Percentiles rank a stretch among this genome's conserved stretches.
phyloP scores from a whole-genome alignment of 53 echinoderm and acorn worm species.

The Paelopatides confundens region DNA sequence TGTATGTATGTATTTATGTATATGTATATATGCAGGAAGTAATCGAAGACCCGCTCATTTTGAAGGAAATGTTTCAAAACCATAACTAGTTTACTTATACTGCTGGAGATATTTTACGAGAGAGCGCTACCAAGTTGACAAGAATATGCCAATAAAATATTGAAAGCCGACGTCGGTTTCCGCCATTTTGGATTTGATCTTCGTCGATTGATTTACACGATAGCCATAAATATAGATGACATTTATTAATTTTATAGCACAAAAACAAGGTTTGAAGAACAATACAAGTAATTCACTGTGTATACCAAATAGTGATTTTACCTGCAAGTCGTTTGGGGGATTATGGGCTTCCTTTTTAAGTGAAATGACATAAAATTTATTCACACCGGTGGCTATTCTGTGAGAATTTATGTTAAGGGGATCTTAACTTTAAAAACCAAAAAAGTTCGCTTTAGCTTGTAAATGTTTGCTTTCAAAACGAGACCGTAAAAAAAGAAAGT shows the following conservation, averaged over 20 bases:
- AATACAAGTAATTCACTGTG: conserved; percentile 7
- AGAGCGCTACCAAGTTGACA: neutral
- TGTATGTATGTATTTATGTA: no score
- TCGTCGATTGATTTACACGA: conserved; percentile 28
- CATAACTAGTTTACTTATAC: no score
- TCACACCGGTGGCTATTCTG: conserved; percentile 8
- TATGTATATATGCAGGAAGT: no score
- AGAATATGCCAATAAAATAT: conserved; percentile 41
- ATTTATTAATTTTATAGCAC: conserved; percentile 53
- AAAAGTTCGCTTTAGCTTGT: neutral
- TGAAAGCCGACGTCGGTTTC: neutral
- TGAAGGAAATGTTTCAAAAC: no score
- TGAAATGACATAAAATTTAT: conserved; percentile 38
- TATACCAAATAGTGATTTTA: neutral
- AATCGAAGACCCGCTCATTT: no score
- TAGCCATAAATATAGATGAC: conserved; percentile 29
- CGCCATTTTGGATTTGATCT: conserved; percentile 23
- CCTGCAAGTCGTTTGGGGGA: neutral
- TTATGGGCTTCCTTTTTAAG: neutral
- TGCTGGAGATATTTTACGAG: no score
- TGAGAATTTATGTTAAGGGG: conserved; percentile 9
- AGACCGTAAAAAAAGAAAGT: neutral
- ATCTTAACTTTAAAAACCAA: neutral
- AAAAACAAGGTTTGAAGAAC: conserved; percentile 23
- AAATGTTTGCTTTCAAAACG: conserved; percentile 25